Percentiles rank a stretch among this genome's conserved stretches.
Evolutionary conservation across 1,140 invertebrate species (phyloP).

Genomic region (Eriosoma lanigerum): DNA sequence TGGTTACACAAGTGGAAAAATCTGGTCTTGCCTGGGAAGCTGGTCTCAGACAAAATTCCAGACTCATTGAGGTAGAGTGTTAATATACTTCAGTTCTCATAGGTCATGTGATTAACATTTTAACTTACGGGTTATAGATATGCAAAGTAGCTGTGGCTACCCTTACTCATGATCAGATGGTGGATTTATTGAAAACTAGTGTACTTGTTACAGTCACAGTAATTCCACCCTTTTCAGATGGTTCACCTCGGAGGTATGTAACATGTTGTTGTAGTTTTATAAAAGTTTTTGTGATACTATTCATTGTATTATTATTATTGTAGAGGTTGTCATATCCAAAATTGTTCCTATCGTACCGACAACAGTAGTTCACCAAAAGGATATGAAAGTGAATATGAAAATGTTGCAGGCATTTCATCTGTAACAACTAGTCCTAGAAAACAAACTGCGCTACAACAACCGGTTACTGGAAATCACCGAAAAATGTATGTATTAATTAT

Average conservation of each 20-base stretch:
- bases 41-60: conserved; percentile 83
- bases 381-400: conserved; percentile 74
- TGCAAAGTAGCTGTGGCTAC: conserved; percentile 88
- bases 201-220: conserved; percentile 81
- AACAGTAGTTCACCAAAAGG: conserved; percentile 56
- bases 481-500: conserved; percentile 58
- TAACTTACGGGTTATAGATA: conserved; percentile 62
- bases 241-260: conserved; percentile 65
- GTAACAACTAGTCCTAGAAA: conserved; percentile 56
- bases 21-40: conserved; percentile 85
- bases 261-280: background rate
- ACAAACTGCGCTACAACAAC: conserved; percentile 60
- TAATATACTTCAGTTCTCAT: background rate
- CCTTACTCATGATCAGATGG: conserved; percentile 89
- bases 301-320: conserved; percentile 50
- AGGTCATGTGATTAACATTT: background rate
- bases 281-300: background rate
- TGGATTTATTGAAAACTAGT: conserved; percentile 89
- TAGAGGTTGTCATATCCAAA: conserved; percentile 70
- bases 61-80: conserved; percentile 76
- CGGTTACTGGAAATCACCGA: conserved; percentile 64
- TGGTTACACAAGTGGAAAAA: conserved; percentile 90
- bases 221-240: conserved; percentile 74
- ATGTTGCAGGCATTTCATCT: conserved; percentile 61
- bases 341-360: conserved; percentile 68